Base-by-base conservation (phyloP, 1,140 invertebrate species). In the Nasonia vitripennis region DNA sequence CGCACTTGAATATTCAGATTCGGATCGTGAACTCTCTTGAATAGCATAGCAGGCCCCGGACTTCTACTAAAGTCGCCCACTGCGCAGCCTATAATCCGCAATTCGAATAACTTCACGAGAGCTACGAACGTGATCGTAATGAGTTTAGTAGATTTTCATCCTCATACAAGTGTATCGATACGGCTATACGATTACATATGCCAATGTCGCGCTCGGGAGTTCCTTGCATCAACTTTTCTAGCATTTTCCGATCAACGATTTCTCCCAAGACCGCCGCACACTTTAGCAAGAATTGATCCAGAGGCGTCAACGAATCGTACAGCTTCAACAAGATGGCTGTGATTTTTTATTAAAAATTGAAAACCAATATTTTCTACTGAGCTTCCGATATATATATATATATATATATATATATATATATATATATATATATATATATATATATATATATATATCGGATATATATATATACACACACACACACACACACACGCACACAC, bases 271-370 rank as follows among this genome's bases (percentile, higher is more conserved):
- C 94, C 0, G 95, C 92, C 5, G 94, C 94, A 84, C 94, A 95
- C 90, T 96, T 96, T 2, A 96, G 87, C 4, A 96, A 85, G 79
- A 95, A 91, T 88, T 95, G 95, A 89, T 95, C 95, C 74, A 94
- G 93, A 0, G 94, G 93, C 5, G 93, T 94, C 77, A 96, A 88
- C 0, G 94, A 94, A 86, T 95, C 95, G 86, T 95, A 95, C 0
- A 94, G 93, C 88, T 94, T 94, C 87, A 95, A 87, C 37, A 95
- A 94, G 71, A 94, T 91, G n/a, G 92, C 94, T 95, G 67, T 74
- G 45, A 27, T 73, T 77, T 20, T 20, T 17, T 17, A 27, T 51
- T 45, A 2, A 45, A 79, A 62, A 48, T 70, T 67, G 4, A 41
- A 31, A 41, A 78, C 70, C 71, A 71, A 68, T 78, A 67, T 67